Percentiles rank a stretch among this genome's conserved stretches.
Conservation (phyloP, 1,140 invertebrate species). For the Lethocerus indicus region DNA sequence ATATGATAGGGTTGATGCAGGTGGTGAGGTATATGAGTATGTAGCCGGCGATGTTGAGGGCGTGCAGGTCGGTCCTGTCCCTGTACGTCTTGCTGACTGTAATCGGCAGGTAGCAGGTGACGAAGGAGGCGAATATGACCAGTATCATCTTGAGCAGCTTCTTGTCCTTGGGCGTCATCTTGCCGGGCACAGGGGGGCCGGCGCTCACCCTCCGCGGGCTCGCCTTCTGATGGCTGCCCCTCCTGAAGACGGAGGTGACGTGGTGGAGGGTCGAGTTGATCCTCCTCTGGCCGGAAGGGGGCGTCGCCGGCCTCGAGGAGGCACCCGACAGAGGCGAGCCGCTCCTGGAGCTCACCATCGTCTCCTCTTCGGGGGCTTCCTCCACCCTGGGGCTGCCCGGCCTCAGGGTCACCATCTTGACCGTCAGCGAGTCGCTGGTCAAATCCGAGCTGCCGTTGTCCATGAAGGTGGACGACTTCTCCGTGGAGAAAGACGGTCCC, state of each 20-base stretch:
- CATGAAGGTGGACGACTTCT: slow-evolving; percentile 22
- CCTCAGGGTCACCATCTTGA: slow-evolving; percentile 17
- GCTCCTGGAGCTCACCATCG: slow-evolving; percentile 16
- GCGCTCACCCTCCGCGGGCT: slow-evolving; percentile 19
- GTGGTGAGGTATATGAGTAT: slow-evolving; percentile 67
- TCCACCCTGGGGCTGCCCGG: slow-evolving; percentile 26
- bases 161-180: slow-evolving; percentile 56
- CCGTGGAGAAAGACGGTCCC: slow-evolving; percentile 27
- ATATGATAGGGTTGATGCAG: slow-evolving; percentile 80
- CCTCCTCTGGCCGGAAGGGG: slow-evolving; percentile 20
- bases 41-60: slow-evolving; percentile 58
- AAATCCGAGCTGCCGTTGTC: slow-evolving; percentile 14
- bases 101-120: slow-evolving; percentile 67
- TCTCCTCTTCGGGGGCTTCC: slow-evolving; percentile 16
- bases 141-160: slow-evolving; percentile 70
- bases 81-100: slow-evolving; percentile 54
- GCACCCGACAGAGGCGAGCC: slow-evolving; percentile 19
- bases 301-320: slow-evolving; percentile 25
- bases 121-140: slow-evolving; percentile 64
- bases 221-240: slow-evolving; percentile 13
- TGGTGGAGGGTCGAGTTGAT: slow-evolving; percentile 18
- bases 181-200: slow-evolving; percentile 27
- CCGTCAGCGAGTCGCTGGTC: slow-evolving; percentile 10
- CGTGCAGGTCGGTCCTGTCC: slow-evolving; percentile 38
- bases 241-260: slow-evolving; percentile 18